These are phyloP conservation scores for Chelon auratus DNA, from an alignment of 2,797 vertebrate species.

Conservation along the genomic window DNA sequence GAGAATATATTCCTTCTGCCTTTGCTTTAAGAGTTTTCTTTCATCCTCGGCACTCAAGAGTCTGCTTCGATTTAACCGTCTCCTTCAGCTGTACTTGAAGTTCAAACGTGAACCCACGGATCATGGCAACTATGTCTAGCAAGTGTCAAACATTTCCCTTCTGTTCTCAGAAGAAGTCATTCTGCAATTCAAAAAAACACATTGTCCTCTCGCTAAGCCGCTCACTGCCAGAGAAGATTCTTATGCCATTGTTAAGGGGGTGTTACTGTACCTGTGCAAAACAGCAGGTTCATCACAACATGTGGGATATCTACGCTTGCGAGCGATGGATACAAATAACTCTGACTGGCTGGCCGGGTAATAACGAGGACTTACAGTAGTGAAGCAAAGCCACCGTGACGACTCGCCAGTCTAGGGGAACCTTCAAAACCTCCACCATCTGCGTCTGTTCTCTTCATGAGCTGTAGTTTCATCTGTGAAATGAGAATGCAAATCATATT, in stretches of 20 bases:
- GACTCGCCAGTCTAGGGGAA: conserved; percentile 58
- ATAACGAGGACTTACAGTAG: conserved; percentile 63
- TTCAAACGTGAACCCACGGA: conserved; percentile 27
- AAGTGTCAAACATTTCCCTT: conserved; percentile 13
- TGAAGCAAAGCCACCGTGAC: conserved; percentile 69
- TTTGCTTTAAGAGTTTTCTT: conserved; percentile 9
- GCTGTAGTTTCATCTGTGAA: conserved; percentile 79
- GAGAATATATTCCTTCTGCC: not conserved
- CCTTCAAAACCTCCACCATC: conserved; percentile 62
- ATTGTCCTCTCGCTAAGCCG: conserved; percentile 18
- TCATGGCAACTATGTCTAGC: not conserved
- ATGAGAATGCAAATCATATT: conserved; percentile 83
- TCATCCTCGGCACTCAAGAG: conserved; percentile 7
- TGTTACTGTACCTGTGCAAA: conserved; percentile 25
- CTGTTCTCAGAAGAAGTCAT: conserved; percentile 20
- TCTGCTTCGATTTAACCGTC: conserved; percentile 19
- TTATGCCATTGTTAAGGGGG: not conserved
- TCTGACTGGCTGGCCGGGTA: conserved; percentile 20
- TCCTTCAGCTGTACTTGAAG: conserved; percentile 27
- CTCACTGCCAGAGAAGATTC: conserved; percentile 8
- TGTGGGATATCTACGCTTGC: conserved; percentile 34
- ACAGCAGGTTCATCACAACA: conserved; percentile 31
- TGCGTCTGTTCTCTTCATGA: conserved; percentile 68
- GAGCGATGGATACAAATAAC: conserved; percentile 47
- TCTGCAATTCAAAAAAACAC: conserved; percentile 6